phyloP scores from a whole-genome alignment of 2,797 vertebrate species.

The Chromobotia macracanthus region DNA sequence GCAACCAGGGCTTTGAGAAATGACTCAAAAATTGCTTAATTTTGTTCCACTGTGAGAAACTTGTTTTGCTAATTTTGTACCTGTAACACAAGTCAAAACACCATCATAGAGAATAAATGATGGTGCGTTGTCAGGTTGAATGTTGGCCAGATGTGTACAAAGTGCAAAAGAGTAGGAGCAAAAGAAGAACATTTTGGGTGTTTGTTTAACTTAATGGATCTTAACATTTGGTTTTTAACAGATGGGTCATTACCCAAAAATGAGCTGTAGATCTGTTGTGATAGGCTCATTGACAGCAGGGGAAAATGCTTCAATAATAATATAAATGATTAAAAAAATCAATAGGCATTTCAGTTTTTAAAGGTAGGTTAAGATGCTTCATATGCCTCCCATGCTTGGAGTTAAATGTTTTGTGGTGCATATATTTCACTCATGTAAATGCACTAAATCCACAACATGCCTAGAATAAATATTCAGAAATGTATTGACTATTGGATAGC shows the following conservation, averaged over 20 bases:
- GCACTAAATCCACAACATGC: too few relatives aligned
- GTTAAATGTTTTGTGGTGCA: too few relatives aligned
- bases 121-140: neutral
- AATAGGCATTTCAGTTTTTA: too few relatives aligned
- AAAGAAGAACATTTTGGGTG: neutral
- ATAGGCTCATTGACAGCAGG: neutral
- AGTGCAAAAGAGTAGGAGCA: neutral
- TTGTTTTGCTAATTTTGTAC: conserved; percentile 18
- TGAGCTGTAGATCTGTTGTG: neutral
- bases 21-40: conserved; percentile 50
- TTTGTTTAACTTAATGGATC: neutral
- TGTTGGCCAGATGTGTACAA: neutral
- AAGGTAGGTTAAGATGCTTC: too few relatives aligned
- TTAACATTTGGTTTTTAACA: neutral
- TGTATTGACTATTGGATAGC: neutral
- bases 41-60: conserved; percentile 39
- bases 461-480: too few relatives aligned
- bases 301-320: neutral
- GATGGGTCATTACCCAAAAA: neutral
- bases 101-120: neutral
- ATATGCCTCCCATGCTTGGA: too few relatives aligned
- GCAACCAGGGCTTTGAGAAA: conserved; percentile 38
- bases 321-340: neutral
- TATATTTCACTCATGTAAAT: too few relatives aligned
- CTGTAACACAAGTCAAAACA: conserved; percentile 3